Evolutionary conservation across 2,113 vertebrate genomes (phyloP).

Genomic region (Pithys albifrons): DNA sequence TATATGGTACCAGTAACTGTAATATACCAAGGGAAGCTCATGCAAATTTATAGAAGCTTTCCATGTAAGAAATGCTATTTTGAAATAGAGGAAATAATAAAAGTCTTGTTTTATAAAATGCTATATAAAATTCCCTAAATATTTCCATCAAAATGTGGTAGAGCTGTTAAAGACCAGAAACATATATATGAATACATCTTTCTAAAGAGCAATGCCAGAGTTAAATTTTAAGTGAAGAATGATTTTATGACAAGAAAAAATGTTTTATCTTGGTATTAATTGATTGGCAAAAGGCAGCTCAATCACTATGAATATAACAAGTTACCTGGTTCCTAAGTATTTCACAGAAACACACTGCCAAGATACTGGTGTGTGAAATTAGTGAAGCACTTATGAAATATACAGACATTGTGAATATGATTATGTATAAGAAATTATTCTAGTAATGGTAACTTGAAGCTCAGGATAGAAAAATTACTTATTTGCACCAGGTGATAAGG

Average conservation of each 20-base stretch:
- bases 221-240: neutral
- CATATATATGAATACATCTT: neutral
- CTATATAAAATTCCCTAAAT: neutral
- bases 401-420: neutral
- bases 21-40: neutral
- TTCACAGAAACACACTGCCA: neutral
- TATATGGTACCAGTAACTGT: neutral
- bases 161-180: neutral
- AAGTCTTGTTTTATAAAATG: neutral
- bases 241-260: neutral
- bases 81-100: neutral
- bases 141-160: neutral
- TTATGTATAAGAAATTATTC: neutral
- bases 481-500: neutral
- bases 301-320: neutral
- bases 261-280: neutral
- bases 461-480: neutral
- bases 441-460: neutral
- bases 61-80: neutral
- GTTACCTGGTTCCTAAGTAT: neutral
- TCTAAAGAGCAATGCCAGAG: neutral
- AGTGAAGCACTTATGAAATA: neutral
- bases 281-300: neutral
- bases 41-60: neutral
- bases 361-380: neutral